phyloP scores from a whole-genome alignment of 2,113 vertebrate species.

The Eublepharis macularius region DNA sequence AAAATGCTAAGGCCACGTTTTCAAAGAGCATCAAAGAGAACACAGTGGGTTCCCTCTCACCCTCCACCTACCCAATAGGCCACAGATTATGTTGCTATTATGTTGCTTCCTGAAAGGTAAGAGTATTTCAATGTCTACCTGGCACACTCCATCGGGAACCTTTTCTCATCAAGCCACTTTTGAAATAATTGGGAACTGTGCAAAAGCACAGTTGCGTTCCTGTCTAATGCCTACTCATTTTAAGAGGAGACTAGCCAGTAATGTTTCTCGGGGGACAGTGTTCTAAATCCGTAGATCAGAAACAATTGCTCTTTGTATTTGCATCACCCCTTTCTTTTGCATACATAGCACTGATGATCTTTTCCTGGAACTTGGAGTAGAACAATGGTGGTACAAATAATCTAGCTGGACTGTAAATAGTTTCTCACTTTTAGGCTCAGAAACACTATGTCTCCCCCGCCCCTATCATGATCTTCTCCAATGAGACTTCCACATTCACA shows the following conservation, averaged over 20 bases:
- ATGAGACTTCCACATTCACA: constrained; percentile 23
- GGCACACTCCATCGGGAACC: neutral
- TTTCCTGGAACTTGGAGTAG: constrained; percentile 59
- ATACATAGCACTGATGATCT: constrained; percentile 43
- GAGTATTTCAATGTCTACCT: neutral
- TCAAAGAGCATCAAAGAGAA: constrained; percentile 78
- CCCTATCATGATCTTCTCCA: constrained; percentile 45
- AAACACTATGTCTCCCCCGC: constrained; percentile 21
- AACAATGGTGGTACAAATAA: constrained; percentile 45
- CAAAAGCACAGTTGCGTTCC: neutral
- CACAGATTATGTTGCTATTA: constrained; percentile 62
- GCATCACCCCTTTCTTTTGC: constrained; percentile 59
- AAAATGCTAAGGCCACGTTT: constrained; percentile 86
- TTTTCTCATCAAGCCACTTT: constrained; percentile 3
- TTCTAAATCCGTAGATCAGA: constrained; percentile 59
- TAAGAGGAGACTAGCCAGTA: neutral
- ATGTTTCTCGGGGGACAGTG: neutral
- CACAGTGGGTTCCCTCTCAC: constrained; percentile 56
- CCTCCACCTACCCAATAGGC: constrained; percentile 54
- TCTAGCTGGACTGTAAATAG: constrained; percentile 36
- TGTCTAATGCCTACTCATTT: neutral
- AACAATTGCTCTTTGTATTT: constrained; percentile 42
- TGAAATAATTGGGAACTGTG: neutral
- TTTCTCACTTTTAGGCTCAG: constrained; percentile 58
- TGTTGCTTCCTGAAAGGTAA: constrained; percentile 67